Percentiles rank a stretch among this genome's conserved stretches.
phyloP scores from a whole-genome alignment of 2,888 invertebrate species.

The Mylabris sibirica region DNA sequence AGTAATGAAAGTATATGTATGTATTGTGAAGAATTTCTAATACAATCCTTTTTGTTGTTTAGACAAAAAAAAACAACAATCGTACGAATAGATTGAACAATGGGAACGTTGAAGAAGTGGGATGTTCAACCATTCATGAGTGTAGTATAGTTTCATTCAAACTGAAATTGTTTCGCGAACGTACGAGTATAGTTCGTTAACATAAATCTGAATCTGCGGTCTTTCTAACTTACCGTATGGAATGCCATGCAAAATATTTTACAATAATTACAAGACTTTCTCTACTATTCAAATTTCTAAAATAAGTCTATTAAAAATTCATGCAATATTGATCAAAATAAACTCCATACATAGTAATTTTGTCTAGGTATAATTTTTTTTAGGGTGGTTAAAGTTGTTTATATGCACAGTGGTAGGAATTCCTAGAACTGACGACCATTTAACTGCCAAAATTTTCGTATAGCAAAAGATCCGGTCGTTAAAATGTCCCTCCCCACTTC shows the following conservation, averaged over 20 bases:
- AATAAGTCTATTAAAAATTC: not conserved
- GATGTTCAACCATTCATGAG: conserved; percentile 1
- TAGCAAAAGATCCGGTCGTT: conserved; percentile 47
- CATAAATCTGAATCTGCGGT: not conserved
- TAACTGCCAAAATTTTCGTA: conserved; percentile 56
- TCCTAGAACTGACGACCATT: conserved; percentile 52
- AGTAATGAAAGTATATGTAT: not conserved
- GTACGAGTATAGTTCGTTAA: not conserved
- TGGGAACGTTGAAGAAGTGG: not conserved
- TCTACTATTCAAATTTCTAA: not conserved
- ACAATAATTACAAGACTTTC: not conserved
- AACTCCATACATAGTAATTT: not conserved
- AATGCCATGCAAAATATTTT: not conserved
- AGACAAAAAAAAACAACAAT: not conserved
- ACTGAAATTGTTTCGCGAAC: not conserved
- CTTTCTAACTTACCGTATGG: not conserved
- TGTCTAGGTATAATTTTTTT: not conserved
- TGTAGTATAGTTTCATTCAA: conserved; percentile 26
- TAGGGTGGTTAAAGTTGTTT: not conserved
- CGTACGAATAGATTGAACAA: not conserved
- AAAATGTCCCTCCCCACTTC: conserved; percentile 43
- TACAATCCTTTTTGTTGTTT: not conserved
- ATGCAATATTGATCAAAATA: not conserved
- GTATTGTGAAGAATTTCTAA: not conserved
- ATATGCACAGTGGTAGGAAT: conserved; percentile 28